A percentile compares a stretch with the other conserved stretches of the same genome.
Conservation (phyloP, 2,888 invertebrate species). For the Unio pictorum region DNA sequence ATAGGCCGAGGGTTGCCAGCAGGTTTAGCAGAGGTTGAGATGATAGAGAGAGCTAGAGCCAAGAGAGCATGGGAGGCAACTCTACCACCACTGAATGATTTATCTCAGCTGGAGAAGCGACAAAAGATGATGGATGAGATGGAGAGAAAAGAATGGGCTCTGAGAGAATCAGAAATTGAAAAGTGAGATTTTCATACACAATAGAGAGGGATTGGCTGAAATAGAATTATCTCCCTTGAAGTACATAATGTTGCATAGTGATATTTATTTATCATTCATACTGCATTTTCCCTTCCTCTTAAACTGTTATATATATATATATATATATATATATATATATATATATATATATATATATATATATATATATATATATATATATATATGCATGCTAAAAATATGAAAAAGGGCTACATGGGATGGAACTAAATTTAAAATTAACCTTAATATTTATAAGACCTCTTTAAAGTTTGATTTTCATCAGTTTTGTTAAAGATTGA, state of each 20-base stretch:
- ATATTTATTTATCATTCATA: not conserved
- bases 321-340: not conserved
- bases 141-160: conserved; percentile 87
- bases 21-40: conserved; percentile 76
- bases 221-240: too few species aligned
- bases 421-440: too few species aligned
- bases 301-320: not conserved
- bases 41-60: conserved; percentile 81
- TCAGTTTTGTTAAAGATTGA: too few species aligned
- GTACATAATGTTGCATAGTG: too few species aligned
- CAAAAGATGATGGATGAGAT: conserved; percentile 83
- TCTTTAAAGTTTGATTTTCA: too few species aligned
- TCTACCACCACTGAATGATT: conserved; percentile 75
- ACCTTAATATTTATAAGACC: too few species aligned
- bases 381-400: too few species aligned
- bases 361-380: too few species aligned
- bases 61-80: conserved; percentile 79
- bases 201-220: not conserved
- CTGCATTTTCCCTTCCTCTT: not conserved
- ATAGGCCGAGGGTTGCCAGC: conserved; percentile 77
- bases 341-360: too few species aligned
- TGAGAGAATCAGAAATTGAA: conserved; percentile 81
- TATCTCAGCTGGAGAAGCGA: conserved; percentile 77
- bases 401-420: too few species aligned
- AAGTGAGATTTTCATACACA: conserved; percentile 47